Base-by-base conservation (phyloP, 2,888 invertebrate species). In the Galerucella nymphaeae region DNA sequence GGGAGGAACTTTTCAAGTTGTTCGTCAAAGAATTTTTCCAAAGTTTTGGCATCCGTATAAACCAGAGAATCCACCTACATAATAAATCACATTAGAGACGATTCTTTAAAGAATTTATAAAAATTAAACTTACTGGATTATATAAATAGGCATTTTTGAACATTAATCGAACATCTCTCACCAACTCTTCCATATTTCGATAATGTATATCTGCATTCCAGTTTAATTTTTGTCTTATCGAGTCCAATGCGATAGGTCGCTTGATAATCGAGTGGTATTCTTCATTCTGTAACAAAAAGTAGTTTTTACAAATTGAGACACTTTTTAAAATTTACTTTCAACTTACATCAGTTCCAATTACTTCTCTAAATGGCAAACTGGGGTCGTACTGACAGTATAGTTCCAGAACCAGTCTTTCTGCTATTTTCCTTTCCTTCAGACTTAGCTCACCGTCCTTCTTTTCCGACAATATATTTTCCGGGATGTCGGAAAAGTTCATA, bases 331-430 rank as follows among this genome's bases (percentile, higher is more conserved):
- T 30, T 38, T 59, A 20, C 9, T 14, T 48, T 13, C 13, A 58
- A 86, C 89, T 89, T 87, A 94, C 93, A 83, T 94, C 93, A 64
- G 90, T 87, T 77, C 93, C 92, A 78, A 96, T 94, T 69, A 94
- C 90, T 87, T 96, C 95, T 83, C 97, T 92, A 88, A 97, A 97
- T 75, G 94, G 92, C 82, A 95, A 90, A 87, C 96, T 96, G 80
- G 92, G 91, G 85, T 96, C 96, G 85, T 95, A 95, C 87, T 97
- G 96, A 86, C 96, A 96, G 87, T 96, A 96, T 80, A 97, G 89
- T 88, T 97, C 96, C 80, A 97, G 89, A 76, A 97, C 91, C 77
- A 97, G 90, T 78, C 96, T 89, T 88, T 97, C 95, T 78, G 94
- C 91, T 77, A 94, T 89, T 85, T 92, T 92, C 81, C 91, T 89